Evolutionary conservation across 1,140 invertebrate genomes (phyloP).

Genomic region (Saxidomus purpurata): DNA sequence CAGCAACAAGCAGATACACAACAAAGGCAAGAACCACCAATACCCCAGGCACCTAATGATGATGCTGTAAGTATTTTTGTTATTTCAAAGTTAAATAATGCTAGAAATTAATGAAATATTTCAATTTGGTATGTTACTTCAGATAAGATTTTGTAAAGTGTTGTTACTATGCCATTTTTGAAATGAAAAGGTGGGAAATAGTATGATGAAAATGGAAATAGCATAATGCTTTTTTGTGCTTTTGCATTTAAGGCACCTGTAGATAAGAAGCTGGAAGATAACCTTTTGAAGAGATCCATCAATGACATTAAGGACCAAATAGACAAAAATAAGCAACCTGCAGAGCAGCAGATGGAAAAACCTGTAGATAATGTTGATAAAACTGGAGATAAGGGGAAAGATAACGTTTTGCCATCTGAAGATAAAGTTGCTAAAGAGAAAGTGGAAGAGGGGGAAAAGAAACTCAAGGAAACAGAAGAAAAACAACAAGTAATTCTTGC

Average conservation of each 20-base stretch:
- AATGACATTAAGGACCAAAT: background rate
- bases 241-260: background rate
- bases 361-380: background rate
- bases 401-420: background rate
- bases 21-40: constrained; percentile 64
- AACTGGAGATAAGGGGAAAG: background rate
- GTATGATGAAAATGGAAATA: too few species aligned
- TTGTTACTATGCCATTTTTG: too few species aligned
- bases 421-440: constrained; percentile 85
- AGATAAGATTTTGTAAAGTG: too few species aligned
- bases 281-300: background rate
- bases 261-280: background rate
- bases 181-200: too few species aligned
- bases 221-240: too few species aligned
- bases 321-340: background rate
- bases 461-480: constrained; percentile 36
- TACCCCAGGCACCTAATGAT: constrained; percentile 58
- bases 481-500: constrained; percentile 88
- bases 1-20: background rate
- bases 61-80: background rate
- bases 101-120: too few species aligned
- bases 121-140: too few species aligned
- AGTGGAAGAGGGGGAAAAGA: constrained; percentile 85
- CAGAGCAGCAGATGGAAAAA: background rate
- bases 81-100: too few species aligned